Base-by-base conservation (phyloP, 2,797 vertebrate species). In the Falco concolor region DNA sequence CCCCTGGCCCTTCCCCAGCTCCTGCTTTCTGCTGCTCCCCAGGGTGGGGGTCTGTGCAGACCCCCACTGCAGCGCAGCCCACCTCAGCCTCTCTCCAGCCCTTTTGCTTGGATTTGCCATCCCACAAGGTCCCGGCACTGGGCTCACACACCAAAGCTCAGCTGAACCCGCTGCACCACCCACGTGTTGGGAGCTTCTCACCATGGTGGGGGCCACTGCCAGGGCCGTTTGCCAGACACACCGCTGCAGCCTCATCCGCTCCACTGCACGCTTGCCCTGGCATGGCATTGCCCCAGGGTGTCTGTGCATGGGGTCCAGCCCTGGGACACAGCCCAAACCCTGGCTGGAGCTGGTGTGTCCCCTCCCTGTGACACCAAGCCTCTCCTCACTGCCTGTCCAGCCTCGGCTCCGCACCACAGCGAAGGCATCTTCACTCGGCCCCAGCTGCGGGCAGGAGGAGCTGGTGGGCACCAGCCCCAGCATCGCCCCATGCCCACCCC, bases 251-350 rank as follows among this genome's bases (percentile, higher is more conserved):
- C 34, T 36, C 68, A 18, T 4, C 49, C 2, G 1, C 40, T 16
- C 40, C 6, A 2, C 27, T 18, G n/a, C 32, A 32, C 40, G 64
- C 28, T 27, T 8, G 3, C 15, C 34, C 56, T 13, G 5, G 11
- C 65, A 36, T 1, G 1, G 68, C 24, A 52, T 11, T 0, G 0
- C 4, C 20, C 53, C 0, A 0, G 25, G 12, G 28, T 24, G 32
- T 36, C 57, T 9, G 1, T 3, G 27, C 7, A 21, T 1, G 2
- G 36, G 19, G 9, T 28, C n/a, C 8, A 2, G 38, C 1, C 1
- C 16, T 18, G n/a, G 40, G 70, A 45, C 74, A 45, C 22, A 59
- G 21, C 30, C n/a, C 57, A 63, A 67, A 69, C 12, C 25, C 23
- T 3, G 2, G 8, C 28, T 22, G 54, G 32, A 77, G 10, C n/a